Conservation (phyloP, 2,113 vertebrate genomes). For the Aythya baeri region DNA sequence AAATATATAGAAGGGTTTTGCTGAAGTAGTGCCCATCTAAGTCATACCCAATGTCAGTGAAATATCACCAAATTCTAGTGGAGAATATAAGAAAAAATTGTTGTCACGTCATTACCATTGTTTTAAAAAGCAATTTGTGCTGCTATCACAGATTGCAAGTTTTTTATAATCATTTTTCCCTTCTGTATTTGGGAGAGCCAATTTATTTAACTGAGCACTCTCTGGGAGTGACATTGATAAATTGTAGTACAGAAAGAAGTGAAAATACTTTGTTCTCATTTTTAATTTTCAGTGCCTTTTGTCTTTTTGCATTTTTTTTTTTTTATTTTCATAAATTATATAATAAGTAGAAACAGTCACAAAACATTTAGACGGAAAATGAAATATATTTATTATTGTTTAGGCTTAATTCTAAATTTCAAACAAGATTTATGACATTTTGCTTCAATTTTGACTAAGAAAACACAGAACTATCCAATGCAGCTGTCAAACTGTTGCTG, state of each 20-base stretch:
- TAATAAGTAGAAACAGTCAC: background rate
- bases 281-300: background rate
- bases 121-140: background rate
- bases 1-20: background rate
- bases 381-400: background rate
- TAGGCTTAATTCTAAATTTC: background rate
- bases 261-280: background rate
- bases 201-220: background rate
- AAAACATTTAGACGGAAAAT: background rate
- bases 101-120: background rate
- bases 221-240: background rate
- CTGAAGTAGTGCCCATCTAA: background rate
- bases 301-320: background rate
- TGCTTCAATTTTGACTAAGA: background rate
- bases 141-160: background rate
- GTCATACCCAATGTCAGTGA: background rate
- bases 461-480: background rate
- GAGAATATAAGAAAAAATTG: background rate
- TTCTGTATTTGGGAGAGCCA: background rate
- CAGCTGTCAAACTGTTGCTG: background rate
- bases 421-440: background rate
- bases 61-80: background rate
- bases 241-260: background rate
- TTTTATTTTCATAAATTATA: background rate
- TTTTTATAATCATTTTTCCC: background rate